A percentile compares a stretch with the other conserved stretches of the same genome.
These are phyloP conservation scores for Chorisops tibialis DNA, from an alignment of 2,888 invertebrate species.

Conservation along the genomic window DNA sequence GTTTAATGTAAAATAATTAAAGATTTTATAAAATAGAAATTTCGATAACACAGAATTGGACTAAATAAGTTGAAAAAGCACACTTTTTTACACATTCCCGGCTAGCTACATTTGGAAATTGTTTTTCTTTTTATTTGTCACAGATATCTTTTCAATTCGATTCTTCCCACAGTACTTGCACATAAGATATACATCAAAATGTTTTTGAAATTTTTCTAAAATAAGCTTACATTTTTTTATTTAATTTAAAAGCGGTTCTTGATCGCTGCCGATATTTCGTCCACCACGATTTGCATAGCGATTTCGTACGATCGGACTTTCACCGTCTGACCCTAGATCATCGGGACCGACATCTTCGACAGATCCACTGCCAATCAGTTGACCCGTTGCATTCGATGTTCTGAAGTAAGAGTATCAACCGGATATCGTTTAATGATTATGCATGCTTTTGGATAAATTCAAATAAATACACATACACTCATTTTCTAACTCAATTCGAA, in stretches of 20 bases:
- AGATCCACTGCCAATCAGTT: conserved; percentile 29
- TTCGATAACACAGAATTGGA: no score
- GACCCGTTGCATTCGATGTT: conserved; percentile 23
- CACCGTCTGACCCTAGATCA: conserved; percentile 16
- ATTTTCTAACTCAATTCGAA: not conserved
- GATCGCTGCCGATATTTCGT: conserved; percentile 24
- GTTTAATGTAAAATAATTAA: no score
- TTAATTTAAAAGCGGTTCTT: conserved; percentile 29
- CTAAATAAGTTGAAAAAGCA: no score
- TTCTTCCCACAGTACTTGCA: not conserved
- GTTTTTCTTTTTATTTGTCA: no score
- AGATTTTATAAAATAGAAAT: no score
- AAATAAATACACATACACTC: not conserved
- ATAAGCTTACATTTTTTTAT: not conserved
- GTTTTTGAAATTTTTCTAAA: not conserved
- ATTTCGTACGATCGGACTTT: conserved; percentile 30
- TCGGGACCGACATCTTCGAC: conserved; percentile 32
- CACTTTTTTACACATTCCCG: no score
- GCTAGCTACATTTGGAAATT: no score
- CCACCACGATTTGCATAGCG: conserved; percentile 32
- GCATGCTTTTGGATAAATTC: not conserved
- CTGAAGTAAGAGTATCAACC: conserved; percentile 9
- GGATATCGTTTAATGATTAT: no score
- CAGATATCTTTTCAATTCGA: no score
- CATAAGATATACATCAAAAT: not conserved